Evolutionary conservation across 1,140 invertebrate genomes (phyloP).

Genomic region (Aphis craccivora): DNA sequence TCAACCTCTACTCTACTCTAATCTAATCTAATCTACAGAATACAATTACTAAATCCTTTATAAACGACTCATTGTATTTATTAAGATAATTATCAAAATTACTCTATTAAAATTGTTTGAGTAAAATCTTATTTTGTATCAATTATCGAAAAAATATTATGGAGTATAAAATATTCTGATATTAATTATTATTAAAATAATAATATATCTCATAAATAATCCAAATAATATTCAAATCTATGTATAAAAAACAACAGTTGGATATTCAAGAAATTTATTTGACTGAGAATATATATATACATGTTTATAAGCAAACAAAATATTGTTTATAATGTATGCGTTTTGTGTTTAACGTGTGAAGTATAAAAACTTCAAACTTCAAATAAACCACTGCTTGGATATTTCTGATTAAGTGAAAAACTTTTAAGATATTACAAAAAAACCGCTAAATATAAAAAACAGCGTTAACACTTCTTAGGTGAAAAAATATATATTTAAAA

Average conservation of each 20-base stretch:
- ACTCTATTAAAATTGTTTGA: not conserved
- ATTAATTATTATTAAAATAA: not conserved
- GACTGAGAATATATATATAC: not conserved
- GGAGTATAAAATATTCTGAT: not conserved
- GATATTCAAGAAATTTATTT: not conserved
- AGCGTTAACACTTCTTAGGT: constrained; percentile 51
- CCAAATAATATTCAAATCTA: not conserved
- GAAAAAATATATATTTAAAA: constrained; percentile 40
- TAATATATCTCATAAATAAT: not conserved
- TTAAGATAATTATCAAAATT: not conserved
- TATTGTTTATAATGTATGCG: not conserved
- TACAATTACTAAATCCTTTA: not conserved
- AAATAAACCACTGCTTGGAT: constrained; percentile 36
- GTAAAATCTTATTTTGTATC: too few species aligned
- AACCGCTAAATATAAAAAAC: constrained; percentile 43
- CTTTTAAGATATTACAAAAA: constrained; percentile 45
- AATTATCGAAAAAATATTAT: too few species aligned
- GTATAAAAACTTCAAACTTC: constrained; percentile 17
- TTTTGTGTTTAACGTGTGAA: not conserved
- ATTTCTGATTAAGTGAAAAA: constrained; percentile 52
- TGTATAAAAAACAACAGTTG: not conserved
- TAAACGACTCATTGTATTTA: not conserved
- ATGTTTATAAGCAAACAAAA: not conserved
- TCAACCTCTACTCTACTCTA: not conserved
- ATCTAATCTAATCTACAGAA: too few species aligned